phyloP scores from a whole-genome alignment of 2,113 vertebrate species.

The Menura novaehollandiae region DNA sequence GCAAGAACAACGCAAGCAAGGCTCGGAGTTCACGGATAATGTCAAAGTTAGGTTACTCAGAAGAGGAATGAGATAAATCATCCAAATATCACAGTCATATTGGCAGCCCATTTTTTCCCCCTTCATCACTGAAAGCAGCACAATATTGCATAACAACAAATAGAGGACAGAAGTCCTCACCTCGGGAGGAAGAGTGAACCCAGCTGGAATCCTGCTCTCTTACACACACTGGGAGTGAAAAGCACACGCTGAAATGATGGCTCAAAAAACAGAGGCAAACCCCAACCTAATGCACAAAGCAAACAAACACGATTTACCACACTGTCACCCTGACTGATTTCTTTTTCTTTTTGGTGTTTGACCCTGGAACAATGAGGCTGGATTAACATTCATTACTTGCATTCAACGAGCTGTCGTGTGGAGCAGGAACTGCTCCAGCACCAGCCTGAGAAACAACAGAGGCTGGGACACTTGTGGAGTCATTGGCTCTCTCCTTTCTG shows the following conservation, averaged over 20 bases:
- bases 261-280: background rate
- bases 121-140: background rate
- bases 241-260: background rate
- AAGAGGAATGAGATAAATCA: conserved; percentile 75
- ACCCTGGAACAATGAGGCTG: background rate
- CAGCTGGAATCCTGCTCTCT: background rate
- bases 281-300: background rate
- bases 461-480: background rate
- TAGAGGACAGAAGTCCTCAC: conserved; percentile 33
- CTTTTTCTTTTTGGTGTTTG: background rate
- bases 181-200: background rate
- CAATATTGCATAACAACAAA: conserved; percentile 36
- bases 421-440: background rate
- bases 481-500: background rate
- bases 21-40: conserved; percentile 77
- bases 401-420: background rate
- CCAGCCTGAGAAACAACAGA: background rate
- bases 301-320: conserved; percentile 12
- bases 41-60: conserved; percentile 80
- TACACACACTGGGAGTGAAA: background rate
- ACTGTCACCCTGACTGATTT: background rate
- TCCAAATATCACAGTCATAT: conserved; percentile 47
- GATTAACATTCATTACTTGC: conserved; percentile 2
- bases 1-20: conserved; percentile 77
- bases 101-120: background rate